Evolutionary conservation across 2,113 vertebrate genomes (phyloP).

Genomic region (Engystomops pustulosus): DNA sequence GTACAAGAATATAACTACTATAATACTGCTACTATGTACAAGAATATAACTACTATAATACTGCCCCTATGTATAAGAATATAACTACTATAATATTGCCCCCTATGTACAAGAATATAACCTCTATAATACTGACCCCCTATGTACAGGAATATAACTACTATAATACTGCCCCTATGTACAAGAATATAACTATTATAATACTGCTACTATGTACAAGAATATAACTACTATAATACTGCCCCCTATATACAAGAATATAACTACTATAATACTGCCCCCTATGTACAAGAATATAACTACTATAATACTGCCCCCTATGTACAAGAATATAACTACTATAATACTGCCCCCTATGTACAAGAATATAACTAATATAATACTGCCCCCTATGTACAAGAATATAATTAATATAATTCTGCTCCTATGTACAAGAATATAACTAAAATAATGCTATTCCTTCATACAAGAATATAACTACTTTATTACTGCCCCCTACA

Average conservation of each 20-base stretch:
- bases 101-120: not conserved
- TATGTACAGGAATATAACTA: constrained; percentile 2
- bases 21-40: not conserved
- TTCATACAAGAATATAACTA: not conserved
- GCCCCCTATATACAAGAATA: not conserved
- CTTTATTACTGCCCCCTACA: not conserved
- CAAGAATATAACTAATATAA: no score
- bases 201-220: not conserved
- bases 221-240: not conserved
- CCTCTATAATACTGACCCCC: not conserved
- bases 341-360: no score
- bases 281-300: not conserved
- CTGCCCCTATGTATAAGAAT: not conserved
- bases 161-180: not conserved
- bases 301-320: not conserved
- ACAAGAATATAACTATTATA: not conserved
- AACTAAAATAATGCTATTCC: not conserved
- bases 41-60: not conserved
- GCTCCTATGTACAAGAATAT: no score
- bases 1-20: constrained; percentile 1
- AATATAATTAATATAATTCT: no score
- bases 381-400: no score
- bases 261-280: not conserved
- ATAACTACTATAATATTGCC: constrained; percentile 4
- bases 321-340: constrained; percentile 2